A percentile compares a stretch with the other conserved stretches of the same genome.
These are phyloP conservation scores for Channallabes apus DNA, from an alignment of 2,797 vertebrate species.

Conservation along the genomic window DNA sequence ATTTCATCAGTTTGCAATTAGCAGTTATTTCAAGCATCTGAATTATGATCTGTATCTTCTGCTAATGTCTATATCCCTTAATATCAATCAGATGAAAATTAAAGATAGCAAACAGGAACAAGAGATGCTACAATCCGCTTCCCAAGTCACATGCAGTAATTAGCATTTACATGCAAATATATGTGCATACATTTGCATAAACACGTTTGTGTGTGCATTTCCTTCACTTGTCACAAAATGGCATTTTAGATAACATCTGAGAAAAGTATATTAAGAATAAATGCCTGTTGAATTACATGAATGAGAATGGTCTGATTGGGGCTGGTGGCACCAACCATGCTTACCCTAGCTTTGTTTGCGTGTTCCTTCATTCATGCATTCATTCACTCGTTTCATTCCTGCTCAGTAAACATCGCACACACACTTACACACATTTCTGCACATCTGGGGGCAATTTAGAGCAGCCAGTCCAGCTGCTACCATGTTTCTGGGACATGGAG, in stretches of 20 bases:
- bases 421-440: neutral
- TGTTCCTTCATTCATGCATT: neutral
- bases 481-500: slow-evolving; percentile 13
- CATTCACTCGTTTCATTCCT: neutral
- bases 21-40: slow-evolving; percentile 45
- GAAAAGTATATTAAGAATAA: slow-evolving; percentile 9
- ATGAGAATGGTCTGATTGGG: neutral
- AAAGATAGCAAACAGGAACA: slow-evolving; percentile 36
- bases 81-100: slow-evolving; percentile 33
- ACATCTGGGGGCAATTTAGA: neutral
- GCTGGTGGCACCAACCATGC: neutral
- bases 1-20: slow-evolving; percentile 47
- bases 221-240: slow-evolving; percentile 10
- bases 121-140: slow-evolving; percentile 25
- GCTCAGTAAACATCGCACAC: neutral
- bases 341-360: neutral
- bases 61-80: slow-evolving; percentile 42
- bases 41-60: slow-evolving; percentile 35
- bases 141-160: slow-evolving; percentile 22
- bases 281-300: neutral
- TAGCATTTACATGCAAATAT: slow-evolving; percentile 41
- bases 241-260: slow-evolving; percentile 3
- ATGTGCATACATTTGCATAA: slow-evolving; percentile 36
- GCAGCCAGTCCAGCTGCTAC: neutral
- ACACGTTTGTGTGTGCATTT: slow-evolving; percentile 27